phyloP scores from a whole-genome alignment of 2,888 invertebrate species.

The Coleophora deauratella region DNA sequence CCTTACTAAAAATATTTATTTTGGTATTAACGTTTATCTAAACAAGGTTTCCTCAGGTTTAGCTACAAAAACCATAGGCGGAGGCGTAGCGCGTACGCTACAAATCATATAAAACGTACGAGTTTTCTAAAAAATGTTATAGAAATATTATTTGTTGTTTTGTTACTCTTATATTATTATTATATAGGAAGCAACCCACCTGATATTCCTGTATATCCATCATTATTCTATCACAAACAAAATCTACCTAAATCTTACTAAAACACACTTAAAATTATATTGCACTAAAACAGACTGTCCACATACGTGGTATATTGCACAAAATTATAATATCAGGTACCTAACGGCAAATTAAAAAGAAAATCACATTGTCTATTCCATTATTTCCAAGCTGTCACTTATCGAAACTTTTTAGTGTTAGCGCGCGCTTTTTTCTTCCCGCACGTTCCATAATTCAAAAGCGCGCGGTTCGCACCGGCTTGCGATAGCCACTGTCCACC shows the following conservation, averaged over 20 bases:
- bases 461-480: slow-evolving; percentile 36
- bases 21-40: too few relatives aligned
- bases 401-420: slow-evolving; percentile 1
- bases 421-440: slow-evolving; percentile 10
- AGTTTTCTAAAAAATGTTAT: too few relatives aligned
- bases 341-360: slow-evolving; percentile 22
- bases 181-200: slow-evolving; percentile 32
- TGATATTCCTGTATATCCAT: slow-evolving; percentile 68
- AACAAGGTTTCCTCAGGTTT: too few relatives aligned
- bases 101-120: too few relatives aligned
- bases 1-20: too few relatives aligned
- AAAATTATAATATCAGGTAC: slow-evolving; percentile 45
- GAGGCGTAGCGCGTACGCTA: too few relatives aligned
- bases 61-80: too few relatives aligned
- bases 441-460: slow-evolving; percentile 19
- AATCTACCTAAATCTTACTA: too few relatives aligned
- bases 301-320: slow-evolving; percentile 61
- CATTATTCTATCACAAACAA: slow-evolving; percentile 27
- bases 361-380: slow-evolving; percentile 24
- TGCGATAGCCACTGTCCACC: slow-evolving; percentile 26
- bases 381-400: background rate
- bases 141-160: too few relatives aligned
- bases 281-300: slow-evolving; percentile 66
- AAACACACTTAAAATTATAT: slow-evolving; percentile 36
- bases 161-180: background rate